Evolutionary conservation across 2,888 invertebrate species (phyloP).

Genomic region (Meloe dianella): DNA sequence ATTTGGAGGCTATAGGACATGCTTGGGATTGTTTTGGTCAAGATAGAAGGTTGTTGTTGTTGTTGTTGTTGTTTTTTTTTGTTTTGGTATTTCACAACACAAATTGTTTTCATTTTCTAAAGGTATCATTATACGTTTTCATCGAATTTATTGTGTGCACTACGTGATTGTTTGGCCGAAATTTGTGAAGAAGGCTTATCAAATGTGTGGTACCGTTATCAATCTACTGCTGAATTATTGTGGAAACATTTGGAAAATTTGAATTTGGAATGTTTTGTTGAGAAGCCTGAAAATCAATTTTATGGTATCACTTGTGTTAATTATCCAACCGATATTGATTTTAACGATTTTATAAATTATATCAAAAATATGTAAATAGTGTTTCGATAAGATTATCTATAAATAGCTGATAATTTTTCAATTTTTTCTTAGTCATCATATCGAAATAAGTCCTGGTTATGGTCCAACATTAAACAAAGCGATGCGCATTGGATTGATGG

Average conservation of each 20-base stretch:
- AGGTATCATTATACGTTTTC: slow-evolving; percentile 86
- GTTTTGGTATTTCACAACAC: too few species aligned
- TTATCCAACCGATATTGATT: slow-evolving; percentile 68
- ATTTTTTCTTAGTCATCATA: slow-evolving; percentile 58
- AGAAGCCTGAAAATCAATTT: slow-evolving; percentile 67
- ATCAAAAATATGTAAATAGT: slow-evolving; percentile 36
- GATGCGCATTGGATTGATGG: slow-evolving; percentile 83
- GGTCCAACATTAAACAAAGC: slow-evolving; percentile 79
- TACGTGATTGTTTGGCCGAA: slow-evolving; percentile 76
- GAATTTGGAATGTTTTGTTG: slow-evolving; percentile 72
- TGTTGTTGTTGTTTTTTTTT: slow-evolving; percentile 15
- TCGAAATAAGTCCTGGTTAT: slow-evolving; percentile 79
- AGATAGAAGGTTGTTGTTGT: slow-evolving; percentile 32
- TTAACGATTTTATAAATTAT: slow-evolving; percentile 54
- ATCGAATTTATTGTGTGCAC: slow-evolving; percentile 74
- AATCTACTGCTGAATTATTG: slow-evolving; percentile 66
- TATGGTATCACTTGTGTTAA: slow-evolving; percentile 69
- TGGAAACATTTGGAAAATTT: slow-evolving; percentile 69
- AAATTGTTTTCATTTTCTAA: too few species aligned
- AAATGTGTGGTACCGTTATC: slow-evolving; percentile 72
- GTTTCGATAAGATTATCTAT: background rate
- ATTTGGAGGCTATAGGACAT: slow-evolving; percentile 67
- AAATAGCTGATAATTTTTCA: background rate
- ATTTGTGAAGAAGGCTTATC: slow-evolving; percentile 73
- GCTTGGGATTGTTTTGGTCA: slow-evolving; percentile 65